These are phyloP conservation scores for Enteromius unitaeniatus DNA, from an alignment of 2,797 vertebrate species.

Conservation along the genomic window DNA sequence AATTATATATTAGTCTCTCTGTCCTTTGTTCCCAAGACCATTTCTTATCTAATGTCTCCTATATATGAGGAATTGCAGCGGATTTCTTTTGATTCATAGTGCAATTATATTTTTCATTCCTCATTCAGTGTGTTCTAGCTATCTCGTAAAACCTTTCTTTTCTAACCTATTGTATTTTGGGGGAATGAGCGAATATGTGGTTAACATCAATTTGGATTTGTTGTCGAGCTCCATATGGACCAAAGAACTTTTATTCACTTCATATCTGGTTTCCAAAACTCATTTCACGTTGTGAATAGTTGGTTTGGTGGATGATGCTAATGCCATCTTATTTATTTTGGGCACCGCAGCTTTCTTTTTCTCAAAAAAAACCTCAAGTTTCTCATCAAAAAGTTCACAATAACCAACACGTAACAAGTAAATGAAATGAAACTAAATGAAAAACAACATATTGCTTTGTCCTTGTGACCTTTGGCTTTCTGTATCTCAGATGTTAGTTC, in stretches of 20 bases:
- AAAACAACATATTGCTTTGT: constrained; percentile 2
- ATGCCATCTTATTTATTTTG: background rate
- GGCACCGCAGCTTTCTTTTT: background rate
- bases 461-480: constrained; percentile 6
- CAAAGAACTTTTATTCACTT: constrained; percentile 9
- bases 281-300: constrained; percentile 15
- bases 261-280: constrained; percentile 11
- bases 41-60: constrained; percentile 38
- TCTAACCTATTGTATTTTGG: constrained; percentile 33
- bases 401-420: background rate
- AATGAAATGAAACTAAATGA: constrained; percentile 31
- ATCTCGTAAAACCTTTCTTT: constrained; percentile 4
- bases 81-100: constrained; percentile 36
- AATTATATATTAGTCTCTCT: constrained; percentile 41
- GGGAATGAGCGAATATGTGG: constrained; percentile 1
- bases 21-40: constrained; percentile 32
- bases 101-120: constrained; percentile 24
- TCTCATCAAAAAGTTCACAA: constrained; percentile 20
- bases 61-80: constrained; percentile 3
- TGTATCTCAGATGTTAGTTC: constrained; percentile 11
- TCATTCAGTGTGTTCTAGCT: constrained; percentile 13
- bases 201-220: constrained; percentile 26
- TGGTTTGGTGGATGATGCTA: background rate
- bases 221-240: background rate
- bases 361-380: background rate